Conservation (phyloP, 1,140 invertebrate genomes). For the Zaprionus ornatus region DNA sequence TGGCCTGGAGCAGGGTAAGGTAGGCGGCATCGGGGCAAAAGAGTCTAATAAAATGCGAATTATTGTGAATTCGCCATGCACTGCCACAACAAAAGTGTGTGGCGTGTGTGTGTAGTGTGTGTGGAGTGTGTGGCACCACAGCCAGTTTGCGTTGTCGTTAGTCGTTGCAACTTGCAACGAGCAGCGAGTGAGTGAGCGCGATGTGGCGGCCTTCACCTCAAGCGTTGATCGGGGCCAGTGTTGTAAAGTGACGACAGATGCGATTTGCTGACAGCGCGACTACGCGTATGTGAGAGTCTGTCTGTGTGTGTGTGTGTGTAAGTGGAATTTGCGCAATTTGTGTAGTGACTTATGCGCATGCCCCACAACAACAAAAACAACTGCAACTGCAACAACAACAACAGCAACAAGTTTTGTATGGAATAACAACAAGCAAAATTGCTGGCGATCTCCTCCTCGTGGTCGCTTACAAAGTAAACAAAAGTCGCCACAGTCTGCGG, state of each 20-base stretch:
- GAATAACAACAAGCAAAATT: constrained; percentile 16
- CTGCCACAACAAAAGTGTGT: constrained; percentile 18
- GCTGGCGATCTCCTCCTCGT: constrained; percentile 34
- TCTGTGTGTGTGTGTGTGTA: constrained; percentile 13
- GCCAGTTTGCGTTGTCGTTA: constrained; percentile 4
- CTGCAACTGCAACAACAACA: constrained; percentile 19
- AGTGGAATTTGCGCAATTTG: constrained; percentile 76
- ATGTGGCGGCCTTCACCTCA: constrained; percentile 56
- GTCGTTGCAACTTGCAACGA: constrained; percentile 8
- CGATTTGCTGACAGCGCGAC: background rate
- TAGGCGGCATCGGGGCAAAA: constrained; percentile 10
- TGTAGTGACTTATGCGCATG: constrained; percentile 73
- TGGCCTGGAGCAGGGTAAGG: background rate
- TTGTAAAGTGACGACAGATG: constrained; percentile 68
- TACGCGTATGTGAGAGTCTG: background rate
- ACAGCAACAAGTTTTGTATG: constrained; percentile 13
- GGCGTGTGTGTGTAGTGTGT: background rate
- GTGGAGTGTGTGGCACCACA: constrained; percentile 2
- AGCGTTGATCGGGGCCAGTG: constrained; percentile 30
- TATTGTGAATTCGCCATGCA: constrained; percentile 75
- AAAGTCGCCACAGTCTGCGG: constrained; percentile 46
- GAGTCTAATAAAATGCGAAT: constrained; percentile 75
- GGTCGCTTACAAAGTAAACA: constrained; percentile 62
- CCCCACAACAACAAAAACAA: constrained; percentile 36
- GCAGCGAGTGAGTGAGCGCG: constrained; percentile 43